Conservation (phyloP, 2,113 vertebrate species). For the Phodopus roborovskii region DNA sequence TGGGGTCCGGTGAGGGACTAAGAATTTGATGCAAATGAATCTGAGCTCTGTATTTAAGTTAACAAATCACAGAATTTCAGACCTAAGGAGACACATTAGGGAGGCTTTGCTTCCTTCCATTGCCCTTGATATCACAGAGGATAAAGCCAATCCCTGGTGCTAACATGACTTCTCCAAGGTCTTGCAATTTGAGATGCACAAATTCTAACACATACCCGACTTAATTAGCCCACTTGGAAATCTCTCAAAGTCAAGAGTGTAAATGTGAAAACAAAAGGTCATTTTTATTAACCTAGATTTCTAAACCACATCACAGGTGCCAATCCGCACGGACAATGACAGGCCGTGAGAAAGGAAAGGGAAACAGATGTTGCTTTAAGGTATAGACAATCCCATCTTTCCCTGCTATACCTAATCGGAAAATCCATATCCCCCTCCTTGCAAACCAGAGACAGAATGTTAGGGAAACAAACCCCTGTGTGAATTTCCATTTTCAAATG, state of each 20-base stretch:
- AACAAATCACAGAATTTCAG: background rate
- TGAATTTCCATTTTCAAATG: background rate
- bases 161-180: background rate
- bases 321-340: background rate
- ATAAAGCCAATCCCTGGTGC: background rate
- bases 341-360: background rate
- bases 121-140: background rate
- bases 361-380: background rate
- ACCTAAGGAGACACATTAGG: background rate
- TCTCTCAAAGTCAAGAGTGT: background rate
- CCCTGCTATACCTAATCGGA: background rate
- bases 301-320: background rate
- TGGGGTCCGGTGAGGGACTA: background rate
- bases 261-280: background rate
- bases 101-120: slow-evolving; percentile 1
- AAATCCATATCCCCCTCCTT: background rate
- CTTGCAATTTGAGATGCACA: background rate
- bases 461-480: background rate
- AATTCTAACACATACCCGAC: background rate
- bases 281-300: background rate
- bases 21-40: background rate
- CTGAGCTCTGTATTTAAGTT: background rate
- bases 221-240: background rate
- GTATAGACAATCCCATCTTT: background rate
- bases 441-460: background rate